These are phyloP conservation scores for Balanococcus diminutus DNA, from an alignment of 2,888 invertebrate species.

Conservation along the genomic window DNA sequence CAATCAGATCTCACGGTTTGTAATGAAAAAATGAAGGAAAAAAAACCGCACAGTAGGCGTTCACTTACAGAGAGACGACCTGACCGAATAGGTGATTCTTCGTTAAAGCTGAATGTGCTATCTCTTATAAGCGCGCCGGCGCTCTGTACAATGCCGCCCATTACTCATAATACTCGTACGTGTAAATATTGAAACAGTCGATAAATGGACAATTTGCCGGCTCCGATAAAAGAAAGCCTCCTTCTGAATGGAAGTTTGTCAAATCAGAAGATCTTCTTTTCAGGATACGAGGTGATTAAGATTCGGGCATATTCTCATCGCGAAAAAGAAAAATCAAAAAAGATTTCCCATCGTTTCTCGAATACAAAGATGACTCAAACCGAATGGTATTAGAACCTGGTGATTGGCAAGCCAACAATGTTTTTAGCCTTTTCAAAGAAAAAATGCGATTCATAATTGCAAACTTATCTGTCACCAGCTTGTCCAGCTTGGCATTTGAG, in stretches of 20 bases:
- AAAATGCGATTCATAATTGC: background rate
- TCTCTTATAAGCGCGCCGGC: background rate
- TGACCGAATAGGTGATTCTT: background rate
- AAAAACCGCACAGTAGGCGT: slow-evolving; percentile 1
- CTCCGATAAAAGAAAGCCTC: background rate
- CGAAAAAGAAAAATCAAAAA: too few relatives aligned
- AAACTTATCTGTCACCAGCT: background rate
- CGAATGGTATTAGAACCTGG: background rate
- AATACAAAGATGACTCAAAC: too few relatives aligned
- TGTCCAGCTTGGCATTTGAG: background rate
- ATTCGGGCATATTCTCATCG: too few relatives aligned
- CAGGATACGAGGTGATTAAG: too few relatives aligned
- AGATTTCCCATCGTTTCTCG: too few relatives aligned
- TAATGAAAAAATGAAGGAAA: background rate
- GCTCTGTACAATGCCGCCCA: background rate
- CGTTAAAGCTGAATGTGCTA: background rate
- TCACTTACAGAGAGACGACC: background rate
- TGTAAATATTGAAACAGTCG: background rate
- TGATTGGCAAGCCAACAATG: background rate
- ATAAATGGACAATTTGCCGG: background rate
- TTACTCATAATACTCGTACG: background rate
- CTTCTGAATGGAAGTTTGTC: too few relatives aligned
- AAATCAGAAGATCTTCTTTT: too few relatives aligned
- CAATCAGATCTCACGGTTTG: background rate
- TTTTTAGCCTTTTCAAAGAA: background rate